Percentiles rank a stretch among this genome's conserved stretches.
These are phyloP conservation scores for Cinclus mexicanus DNA, from an alignment of 2,113 vertebrate genomes.

Conservation along the genomic window DNA sequence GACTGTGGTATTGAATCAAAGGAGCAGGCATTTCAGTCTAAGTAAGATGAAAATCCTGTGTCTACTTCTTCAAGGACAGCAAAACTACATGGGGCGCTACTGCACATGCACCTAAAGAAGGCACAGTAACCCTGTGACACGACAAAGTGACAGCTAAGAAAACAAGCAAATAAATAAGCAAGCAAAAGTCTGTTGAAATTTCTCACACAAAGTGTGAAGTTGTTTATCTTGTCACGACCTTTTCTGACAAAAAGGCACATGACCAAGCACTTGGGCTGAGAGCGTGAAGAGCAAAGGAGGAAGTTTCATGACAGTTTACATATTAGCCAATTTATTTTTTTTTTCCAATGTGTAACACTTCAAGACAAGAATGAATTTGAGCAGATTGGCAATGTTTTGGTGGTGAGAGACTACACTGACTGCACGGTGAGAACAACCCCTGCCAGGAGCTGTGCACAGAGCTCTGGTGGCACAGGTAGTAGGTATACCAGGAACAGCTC, in stretches of 20 bases:
- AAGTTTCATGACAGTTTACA: neutral
- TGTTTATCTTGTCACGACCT: neutral
- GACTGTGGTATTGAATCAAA: neutral
- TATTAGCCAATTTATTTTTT: neutral
- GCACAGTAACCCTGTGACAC: neutral
- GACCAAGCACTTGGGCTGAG: neutral
- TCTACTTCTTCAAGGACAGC: neutral
- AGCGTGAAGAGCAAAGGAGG: neutral
- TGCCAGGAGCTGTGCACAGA: neutral
- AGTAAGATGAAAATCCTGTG: neutral
- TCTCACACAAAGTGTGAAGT: neutral
- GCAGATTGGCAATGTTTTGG: neutral
- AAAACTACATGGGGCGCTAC: neutral
- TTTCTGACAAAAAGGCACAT: neutral
- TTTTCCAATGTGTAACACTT: neutral
- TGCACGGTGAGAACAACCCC: neutral
- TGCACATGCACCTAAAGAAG: fast-evolving
- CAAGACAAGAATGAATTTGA: neutral
- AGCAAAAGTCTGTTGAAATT: neutral
- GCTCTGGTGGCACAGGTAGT: neutral
- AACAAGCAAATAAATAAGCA: neutral
- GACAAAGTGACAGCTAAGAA: neutral
- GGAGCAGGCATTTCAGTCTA: neutral
- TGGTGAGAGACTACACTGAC: neutral
- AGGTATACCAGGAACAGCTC: neutral